Percentiles rank a stretch among this genome's conserved stretches.
Evolutionary conservation across 2,888 invertebrate genomes (phyloP).

Genomic region (Notodonta dromedarius): DNA sequence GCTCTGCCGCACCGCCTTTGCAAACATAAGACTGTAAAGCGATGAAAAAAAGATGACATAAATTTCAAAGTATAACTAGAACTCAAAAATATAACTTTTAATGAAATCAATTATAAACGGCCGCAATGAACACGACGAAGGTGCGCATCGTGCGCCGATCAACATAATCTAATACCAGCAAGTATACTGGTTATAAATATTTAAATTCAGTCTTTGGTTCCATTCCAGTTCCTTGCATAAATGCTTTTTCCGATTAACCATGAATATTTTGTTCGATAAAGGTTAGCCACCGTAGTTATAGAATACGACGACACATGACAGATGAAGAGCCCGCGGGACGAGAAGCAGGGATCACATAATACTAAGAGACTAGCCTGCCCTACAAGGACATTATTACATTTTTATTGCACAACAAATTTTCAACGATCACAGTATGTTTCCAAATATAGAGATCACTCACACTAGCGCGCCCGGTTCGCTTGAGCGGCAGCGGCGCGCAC

Average conservation of each 20-base stretch:
- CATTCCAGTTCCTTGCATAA: constrained; percentile 71
- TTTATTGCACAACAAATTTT: constrained; percentile 74
- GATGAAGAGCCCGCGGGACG: constrained; percentile 43
- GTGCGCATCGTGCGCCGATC: constrained; percentile 30
- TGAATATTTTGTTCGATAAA: constrained; percentile 58
- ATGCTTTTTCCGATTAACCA: constrained; percentile 55
- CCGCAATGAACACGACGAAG: constrained; percentile 38
- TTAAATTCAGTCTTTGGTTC: constrained; percentile 78
- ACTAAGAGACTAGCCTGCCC: constrained; percentile 60
- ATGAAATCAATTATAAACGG: constrained; percentile 34
- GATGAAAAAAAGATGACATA: constrained; percentile 25
- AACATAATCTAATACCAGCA: constrained; percentile 62
- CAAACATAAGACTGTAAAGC: constrained; percentile 5
- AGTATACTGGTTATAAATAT: constrained; percentile 69
- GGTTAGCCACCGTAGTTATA: constrained; percentile 36
- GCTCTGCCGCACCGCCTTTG: not conserved
- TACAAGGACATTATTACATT: constrained; percentile 46
- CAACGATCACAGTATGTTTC: constrained; percentile 69
- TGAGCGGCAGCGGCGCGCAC: too few species aligned
- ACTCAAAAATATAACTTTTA: constrained; percentile 20
- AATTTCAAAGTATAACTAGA: constrained; percentile 24
- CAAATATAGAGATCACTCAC: constrained; percentile 60
- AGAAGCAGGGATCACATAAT: constrained; percentile 39
- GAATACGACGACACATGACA: constrained; percentile 55
- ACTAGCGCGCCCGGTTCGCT: not conserved